Percentiles rank a stretch among this genome's conserved stretches.
Evolutionary conservation across 2,797 vertebrate species (phyloP).

Genomic region (Bufotes viridis): DNA sequence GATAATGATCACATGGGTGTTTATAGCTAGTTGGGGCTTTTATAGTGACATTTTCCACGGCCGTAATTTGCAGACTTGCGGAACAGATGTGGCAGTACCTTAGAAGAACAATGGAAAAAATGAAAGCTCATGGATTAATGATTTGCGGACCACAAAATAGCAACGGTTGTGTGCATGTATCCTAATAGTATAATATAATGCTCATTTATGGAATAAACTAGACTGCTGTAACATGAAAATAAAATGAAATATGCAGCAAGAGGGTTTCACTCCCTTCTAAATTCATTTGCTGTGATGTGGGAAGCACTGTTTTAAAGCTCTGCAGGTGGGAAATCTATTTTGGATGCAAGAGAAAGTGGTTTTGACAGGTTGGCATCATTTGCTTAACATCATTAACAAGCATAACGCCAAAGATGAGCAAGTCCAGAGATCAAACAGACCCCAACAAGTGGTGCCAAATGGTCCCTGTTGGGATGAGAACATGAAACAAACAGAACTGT

Average conservation of each 20-base stretch:
- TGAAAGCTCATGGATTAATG: too few relatives aligned
- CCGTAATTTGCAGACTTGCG: too few relatives aligned
- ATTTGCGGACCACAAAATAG: too few relatives aligned
- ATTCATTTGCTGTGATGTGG: neutral
- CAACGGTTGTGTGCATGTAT: too few relatives aligned
- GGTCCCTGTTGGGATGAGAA: constrained; percentile 37
- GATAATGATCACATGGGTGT: too few relatives aligned
- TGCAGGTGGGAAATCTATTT: constrained; percentile 14
- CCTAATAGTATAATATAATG: too few relatives aligned
- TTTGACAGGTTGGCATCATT: constrained; percentile 73
- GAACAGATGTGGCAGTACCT: too few relatives aligned
- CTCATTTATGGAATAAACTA: neutral
- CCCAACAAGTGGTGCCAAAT: constrained; percentile 13
- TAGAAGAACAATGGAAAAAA: too few relatives aligned
- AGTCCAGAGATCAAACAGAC: constrained; percentile 70
- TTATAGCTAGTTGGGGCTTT: too few relatives aligned
- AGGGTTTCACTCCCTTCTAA: neutral
- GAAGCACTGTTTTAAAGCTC: neutral
- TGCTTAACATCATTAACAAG: constrained; percentile 74
- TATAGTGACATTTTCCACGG: too few relatives aligned
- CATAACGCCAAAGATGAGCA: constrained; percentile 66
- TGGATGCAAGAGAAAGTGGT: constrained; percentile 5
- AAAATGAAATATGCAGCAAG: neutral
- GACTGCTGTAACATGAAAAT: neutral
- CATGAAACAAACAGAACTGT: neutral